Conservation (phyloP, 2,113 vertebrate genomes). For the Castor canadensis region DNA sequence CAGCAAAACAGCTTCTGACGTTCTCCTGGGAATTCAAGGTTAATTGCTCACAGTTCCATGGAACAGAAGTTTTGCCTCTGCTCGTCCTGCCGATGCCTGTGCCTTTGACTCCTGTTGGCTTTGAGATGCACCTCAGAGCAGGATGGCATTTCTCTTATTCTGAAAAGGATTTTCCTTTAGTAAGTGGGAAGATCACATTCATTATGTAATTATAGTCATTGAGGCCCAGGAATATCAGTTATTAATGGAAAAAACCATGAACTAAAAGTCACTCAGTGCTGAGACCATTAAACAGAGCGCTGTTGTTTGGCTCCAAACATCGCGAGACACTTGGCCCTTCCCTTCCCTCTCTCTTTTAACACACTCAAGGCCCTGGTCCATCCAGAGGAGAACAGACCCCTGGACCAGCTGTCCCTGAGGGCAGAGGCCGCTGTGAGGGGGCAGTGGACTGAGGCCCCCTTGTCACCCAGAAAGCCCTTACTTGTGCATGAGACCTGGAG, state of each 20-base stretch:
- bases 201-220: neutral
- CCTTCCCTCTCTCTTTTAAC: neutral
- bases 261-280: neutral
- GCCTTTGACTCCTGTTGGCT: constrained; percentile 25
- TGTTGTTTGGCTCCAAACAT: neutral
- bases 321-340: accelerated
- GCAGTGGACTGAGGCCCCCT: too few relatives aligned
- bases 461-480: neutral
- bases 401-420: accelerated
- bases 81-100: neutral
- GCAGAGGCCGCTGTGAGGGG: neutral
- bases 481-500: neutral
- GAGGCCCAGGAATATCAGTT: constrained; percentile 6
- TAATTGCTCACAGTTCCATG: neutral
- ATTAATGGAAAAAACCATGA: neutral
- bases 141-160: constrained; percentile 13
- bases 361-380: neutral
- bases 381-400: accelerated
- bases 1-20: neutral
- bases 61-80: constrained; percentile 25
- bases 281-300: too few relatives aligned
- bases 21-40: neutral
- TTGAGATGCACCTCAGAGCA: constrained; percentile 38
- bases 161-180: constrained; percentile 53
- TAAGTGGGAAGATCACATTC: neutral